These are phyloP conservation scores for Toxostoma redivivum DNA, from an alignment of 2,113 vertebrate species.

Conservation along the genomic window DNA sequence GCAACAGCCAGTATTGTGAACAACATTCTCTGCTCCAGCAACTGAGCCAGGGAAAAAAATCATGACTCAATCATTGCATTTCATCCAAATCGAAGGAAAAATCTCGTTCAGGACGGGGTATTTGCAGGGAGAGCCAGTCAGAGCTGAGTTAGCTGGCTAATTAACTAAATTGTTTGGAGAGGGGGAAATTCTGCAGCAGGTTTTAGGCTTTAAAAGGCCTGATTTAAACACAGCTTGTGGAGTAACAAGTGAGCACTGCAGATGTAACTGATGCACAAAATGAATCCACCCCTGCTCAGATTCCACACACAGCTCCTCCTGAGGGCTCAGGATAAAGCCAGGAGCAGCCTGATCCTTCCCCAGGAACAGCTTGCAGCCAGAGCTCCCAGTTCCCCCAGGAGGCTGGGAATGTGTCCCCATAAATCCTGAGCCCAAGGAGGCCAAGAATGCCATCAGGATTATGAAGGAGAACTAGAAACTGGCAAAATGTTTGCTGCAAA, in stretches of 20 bases:
- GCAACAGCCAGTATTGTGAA: constrained; percentile 23
- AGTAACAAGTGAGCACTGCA: neutral
- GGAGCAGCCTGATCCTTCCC: neutral
- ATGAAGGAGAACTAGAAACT: neutral
- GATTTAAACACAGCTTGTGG: neutral
- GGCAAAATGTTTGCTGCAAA: neutral
- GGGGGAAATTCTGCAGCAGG: neutral
- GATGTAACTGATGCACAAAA: rapidly evolving
- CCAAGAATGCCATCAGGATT: neutral
- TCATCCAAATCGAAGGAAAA: constrained; percentile 38
- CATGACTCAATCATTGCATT: neutral
- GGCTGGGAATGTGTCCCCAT: neutral
- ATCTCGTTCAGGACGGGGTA: neutral
- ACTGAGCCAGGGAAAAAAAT: constrained; percentile 27
- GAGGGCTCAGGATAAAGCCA: neutral
- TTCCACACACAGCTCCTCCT: neutral
- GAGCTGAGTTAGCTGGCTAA: neutral
- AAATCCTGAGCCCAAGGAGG: neutral
- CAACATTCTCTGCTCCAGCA: neutral
- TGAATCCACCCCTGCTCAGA: rapidly evolving
- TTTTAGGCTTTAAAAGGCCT: neutral
- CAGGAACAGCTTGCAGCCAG: neutral
- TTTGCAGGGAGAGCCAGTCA: neutral
- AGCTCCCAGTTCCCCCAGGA: neutral
- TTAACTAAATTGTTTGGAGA: neutral